phyloP scores from a whole-genome alignment of 2,113 vertebrate genomes.

The Nothoprocta pentlandii region DNA sequence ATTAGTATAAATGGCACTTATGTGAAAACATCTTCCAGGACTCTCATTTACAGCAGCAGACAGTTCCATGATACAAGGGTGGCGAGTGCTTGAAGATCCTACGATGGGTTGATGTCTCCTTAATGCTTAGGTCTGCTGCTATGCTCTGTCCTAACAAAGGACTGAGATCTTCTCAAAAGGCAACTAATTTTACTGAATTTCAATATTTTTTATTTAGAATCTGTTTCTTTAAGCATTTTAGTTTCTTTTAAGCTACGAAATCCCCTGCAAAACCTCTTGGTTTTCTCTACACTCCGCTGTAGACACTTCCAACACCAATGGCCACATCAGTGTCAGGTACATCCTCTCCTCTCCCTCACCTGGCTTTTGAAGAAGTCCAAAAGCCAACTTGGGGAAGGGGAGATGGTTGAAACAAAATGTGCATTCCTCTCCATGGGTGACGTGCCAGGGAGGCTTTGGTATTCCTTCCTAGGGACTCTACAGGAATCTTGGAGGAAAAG shows the following conservation, averaged over 20 bases:
- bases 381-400: background rate
- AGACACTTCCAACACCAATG: background rate
- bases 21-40: background rate
- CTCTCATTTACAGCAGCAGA: background rate
- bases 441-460: accelerated
- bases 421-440: accelerated
- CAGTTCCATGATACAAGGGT: background rate
- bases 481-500: accelerated
- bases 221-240: background rate
- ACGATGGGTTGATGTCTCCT: background rate
- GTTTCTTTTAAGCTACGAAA: background rate
- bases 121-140: background rate
- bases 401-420: background rate
- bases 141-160: background rate
- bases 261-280: background rate
- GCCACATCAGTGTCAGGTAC: accelerated
- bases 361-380: background rate
- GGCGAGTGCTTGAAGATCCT: background rate
- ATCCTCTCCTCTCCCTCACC: background rate
- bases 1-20: background rate
- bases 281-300: background rate
- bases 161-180: background rate
- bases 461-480: background rate
- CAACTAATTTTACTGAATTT: background rate
- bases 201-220: background rate